Percentiles rank a stretch among this genome's conserved stretches.
Conservation (phyloP, 2,797 vertebrate species). For the Onychomys torridus region DNA sequence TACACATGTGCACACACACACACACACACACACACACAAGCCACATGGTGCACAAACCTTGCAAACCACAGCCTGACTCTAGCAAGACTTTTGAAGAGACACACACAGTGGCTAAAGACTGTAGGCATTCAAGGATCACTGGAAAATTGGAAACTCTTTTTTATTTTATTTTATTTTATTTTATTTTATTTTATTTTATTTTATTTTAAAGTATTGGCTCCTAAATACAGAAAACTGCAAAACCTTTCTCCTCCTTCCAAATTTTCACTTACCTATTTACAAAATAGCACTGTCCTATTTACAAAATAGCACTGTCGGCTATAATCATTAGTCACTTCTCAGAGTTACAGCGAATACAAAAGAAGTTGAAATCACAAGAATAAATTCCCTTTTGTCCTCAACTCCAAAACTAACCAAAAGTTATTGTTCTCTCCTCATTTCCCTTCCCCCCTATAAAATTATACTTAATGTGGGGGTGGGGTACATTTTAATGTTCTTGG, state of each 20-base stretch:
- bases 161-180: no score
- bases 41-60: background rate
- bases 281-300: background rate
- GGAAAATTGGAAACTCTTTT: background rate
- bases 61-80: background rate
- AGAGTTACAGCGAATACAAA: conserved; percentile 7
- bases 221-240: background rate
- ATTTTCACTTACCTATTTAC: background rate
- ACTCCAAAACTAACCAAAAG: conserved; percentile 38
- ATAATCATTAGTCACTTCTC: background rate
- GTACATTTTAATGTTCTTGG: background rate
- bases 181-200: no score
- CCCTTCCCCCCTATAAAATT: background rate
- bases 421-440: background rate
- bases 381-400: background rate
- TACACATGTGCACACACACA: background rate
- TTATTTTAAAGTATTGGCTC: background rate
- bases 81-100: background rate
- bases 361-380: background rate
- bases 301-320: background rate
- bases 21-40: background rate
- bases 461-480: background rate
- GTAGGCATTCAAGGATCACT: background rate
- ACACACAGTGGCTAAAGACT: fast-evolving
- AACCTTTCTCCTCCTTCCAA: background rate